phyloP scores from a whole-genome alignment of 2,888 invertebrate species.

The Melanostoma scalare region DNA sequence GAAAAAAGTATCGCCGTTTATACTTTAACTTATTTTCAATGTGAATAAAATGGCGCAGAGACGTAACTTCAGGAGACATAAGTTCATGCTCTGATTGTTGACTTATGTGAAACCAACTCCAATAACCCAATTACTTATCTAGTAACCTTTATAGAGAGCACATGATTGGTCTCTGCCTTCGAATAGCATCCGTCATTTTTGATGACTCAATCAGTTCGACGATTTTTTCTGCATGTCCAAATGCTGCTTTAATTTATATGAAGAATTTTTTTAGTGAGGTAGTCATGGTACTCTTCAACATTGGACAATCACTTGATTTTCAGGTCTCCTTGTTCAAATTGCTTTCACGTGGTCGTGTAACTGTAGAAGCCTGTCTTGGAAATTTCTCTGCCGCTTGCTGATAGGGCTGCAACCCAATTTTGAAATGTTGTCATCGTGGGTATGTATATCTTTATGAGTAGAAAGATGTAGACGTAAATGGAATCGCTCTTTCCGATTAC shows the following conservation, averaged over 20 bases:
- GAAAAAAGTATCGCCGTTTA: no score
- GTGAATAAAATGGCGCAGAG: no score
- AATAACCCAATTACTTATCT: not conserved
- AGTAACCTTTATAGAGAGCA: conserved; percentile 7
- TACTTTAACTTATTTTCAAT: no score
- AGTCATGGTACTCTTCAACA: not conserved
- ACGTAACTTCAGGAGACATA: no score
- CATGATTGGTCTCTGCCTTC: conserved; percentile 1
- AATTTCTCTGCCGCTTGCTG: not conserved
- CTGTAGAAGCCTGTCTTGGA: no score
- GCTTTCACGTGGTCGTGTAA: not conserved
- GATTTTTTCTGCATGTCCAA: not conserved
- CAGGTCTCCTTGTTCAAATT: not conserved
- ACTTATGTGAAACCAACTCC: no score
- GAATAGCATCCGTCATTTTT: not conserved
- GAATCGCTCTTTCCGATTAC: no score
- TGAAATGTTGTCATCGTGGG: not conserved
- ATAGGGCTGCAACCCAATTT: not conserved
- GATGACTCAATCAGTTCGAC: not conserved
- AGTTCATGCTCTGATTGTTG: no score
- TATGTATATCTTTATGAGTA: no score
- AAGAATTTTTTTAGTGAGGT: not conserved
- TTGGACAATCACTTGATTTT: not conserved
- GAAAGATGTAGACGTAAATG: no score
- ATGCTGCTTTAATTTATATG: not conserved